These are phyloP conservation scores for Labrus mixtus DNA, from an alignment of 2,113 vertebrate species.

Conservation along the genomic window DNA sequence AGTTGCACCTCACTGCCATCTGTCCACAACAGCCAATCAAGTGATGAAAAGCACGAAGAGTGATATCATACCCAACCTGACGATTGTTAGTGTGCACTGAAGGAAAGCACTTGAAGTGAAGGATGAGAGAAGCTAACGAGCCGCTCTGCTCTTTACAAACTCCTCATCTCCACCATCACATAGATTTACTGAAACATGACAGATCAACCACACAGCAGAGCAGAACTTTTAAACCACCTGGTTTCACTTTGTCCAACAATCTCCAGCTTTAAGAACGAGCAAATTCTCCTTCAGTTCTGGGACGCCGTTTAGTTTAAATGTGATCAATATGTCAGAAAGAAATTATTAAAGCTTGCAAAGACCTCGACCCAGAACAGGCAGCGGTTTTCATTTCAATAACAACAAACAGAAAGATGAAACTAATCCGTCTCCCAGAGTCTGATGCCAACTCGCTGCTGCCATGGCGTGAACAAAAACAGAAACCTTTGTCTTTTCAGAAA, in stretches of 20 bases:
- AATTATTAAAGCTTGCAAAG: background rate
- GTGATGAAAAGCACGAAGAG: conserved; percentile 75
- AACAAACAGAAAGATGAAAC: conserved; percentile 52
- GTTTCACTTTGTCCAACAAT: no score
- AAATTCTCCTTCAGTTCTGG: no score
- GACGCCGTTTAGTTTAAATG: background rate
- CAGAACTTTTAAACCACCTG: background rate
- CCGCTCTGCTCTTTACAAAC: background rate
- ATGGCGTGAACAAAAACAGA: conserved; percentile 69
- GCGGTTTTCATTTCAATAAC: conserved; percentile 50
- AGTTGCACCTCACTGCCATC: conserved; percentile 83
- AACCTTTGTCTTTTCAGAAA: conserved; percentile 68
- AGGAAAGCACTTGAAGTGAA: conserved; percentile 71
- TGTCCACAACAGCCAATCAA: conserved; percentile 79
- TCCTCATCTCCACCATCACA: background rate
- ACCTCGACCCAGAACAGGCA: conserved; percentile 23
- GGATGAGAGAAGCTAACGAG: conserved; percentile 40
- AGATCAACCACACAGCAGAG: background rate
- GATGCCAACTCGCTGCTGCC: conserved; percentile 52
- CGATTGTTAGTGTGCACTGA: conserved; percentile 74
- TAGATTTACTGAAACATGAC: background rate
- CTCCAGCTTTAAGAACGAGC: no score
- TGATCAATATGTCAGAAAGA: conserved; percentile 11
- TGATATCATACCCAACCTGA: conserved; percentile 78
- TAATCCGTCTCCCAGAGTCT: conserved; percentile 33